Base-by-base conservation (phyloP, 2,888 invertebrate genomes). In the Mimachlamys varia region DNA sequence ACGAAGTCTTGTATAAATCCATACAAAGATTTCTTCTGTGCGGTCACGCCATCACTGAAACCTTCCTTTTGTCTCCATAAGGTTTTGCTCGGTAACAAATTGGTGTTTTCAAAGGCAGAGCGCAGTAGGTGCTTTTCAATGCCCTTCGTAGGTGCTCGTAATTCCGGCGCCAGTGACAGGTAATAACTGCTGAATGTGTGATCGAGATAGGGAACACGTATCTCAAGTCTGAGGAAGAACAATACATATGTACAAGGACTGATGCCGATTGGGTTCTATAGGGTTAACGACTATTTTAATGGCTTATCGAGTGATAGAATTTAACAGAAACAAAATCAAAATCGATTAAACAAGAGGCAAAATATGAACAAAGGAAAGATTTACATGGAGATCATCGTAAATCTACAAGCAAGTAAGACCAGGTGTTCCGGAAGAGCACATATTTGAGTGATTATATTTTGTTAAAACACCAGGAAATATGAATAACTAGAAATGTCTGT, bases 11-110 rank as follows among this genome's bases (percentile, higher is more conserved):
- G 95, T 10, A 96, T 92, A 13, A 95, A 91, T 58, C 94, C 90
- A 92, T 94, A 95, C 93, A 94, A 95, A 0, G 96, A 95, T 62
- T 93, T 94, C 50, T 93, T 93, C 44, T 92, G 88, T 0, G 94
- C 92, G 0, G 96, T 94, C 0, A 97, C 96, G 13, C 97, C 97
- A 92, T 97, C 97, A 90, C 97, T 97, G 95, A 97, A 97, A 89
- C 97, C 97, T 92, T 99, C 99, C 97, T 99, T 99, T 95, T 98
- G 98, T 89, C 99, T 97, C 99, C 99, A 99, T 49, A 99, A 97
- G 95, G 99, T 98, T 50, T 98, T 97, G 91, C 98, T 97, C 0
- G 99, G 99, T 90, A 99, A 97, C 58, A 98, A 97, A 92, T 97
- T 97, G 89, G 97, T 97, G 37, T 97, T 97, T 55, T 98, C 98